Evolutionary conservation across 2,888 invertebrate genomes (phyloP).

Genomic region (Calameuta filiformis): DNA sequence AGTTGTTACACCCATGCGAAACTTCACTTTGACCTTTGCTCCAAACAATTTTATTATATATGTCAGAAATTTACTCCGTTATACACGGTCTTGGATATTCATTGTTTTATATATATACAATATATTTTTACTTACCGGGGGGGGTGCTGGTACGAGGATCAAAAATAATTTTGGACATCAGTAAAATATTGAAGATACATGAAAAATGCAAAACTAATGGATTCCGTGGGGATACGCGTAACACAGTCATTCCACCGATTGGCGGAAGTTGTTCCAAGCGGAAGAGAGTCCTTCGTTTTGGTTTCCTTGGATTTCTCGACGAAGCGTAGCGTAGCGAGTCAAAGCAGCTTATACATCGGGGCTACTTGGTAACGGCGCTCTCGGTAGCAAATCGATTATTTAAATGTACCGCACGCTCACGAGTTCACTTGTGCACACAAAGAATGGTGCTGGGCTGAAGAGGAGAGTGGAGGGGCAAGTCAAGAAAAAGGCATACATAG

Average conservation of each 20-base stretch:
- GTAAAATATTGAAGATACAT: background rate
- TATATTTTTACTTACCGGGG: background rate
- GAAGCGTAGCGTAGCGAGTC: background rate
- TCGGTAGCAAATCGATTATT: conserved; percentile 43
- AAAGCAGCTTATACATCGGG: background rate
- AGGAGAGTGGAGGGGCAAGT: conserved; percentile 21
- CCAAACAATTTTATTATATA: background rate
- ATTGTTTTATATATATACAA: background rate
- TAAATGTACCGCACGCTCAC: conserved; percentile 30
- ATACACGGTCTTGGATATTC: background rate
- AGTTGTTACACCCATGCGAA: background rate
- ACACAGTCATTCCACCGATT: background rate
- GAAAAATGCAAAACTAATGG: background rate
- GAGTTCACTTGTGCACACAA: conserved; percentile 33
- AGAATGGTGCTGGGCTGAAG: conserved; percentile 25
- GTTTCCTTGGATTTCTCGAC: background rate
- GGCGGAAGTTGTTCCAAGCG: background rate
- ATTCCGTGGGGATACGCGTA: background rate
- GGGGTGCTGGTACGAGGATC: background rate
- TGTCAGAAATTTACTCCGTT: background rate
- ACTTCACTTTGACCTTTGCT: background rate
- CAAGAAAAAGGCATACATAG: conserved; percentile 8
- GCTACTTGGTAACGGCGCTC: conserved; percentile 10
- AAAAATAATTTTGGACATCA: background rate
- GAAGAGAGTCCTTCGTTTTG: background rate